Base-by-base conservation (phyloP, 2,888 invertebrate species). In the Yponomeuta evonymella region DNA sequence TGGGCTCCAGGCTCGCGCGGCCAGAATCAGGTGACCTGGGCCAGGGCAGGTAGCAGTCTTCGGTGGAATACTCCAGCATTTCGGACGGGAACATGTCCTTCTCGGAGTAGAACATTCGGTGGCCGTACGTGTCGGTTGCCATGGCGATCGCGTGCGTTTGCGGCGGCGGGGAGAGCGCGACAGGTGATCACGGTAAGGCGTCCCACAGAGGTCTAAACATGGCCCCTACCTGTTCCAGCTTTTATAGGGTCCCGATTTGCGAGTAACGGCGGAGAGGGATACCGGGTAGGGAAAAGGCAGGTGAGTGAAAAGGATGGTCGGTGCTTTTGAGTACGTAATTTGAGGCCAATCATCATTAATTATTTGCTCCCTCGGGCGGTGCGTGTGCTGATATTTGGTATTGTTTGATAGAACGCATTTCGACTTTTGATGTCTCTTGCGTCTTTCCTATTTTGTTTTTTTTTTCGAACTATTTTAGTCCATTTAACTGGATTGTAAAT, bases 291-390 rank as follows among this genome's bases (percentile, higher is more conserved):
- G 74, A 48, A 77, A 77, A 72, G 71, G 72, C 73, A 71, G 73
- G 78, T 58, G 84, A 75, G 79, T 69, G 83, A 88, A 75, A 71
- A 84, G 77, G 90, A 90, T 74, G 75, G 79, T 36, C 70, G 73
- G 72, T 75, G 79, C 81, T 78, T 81, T 79, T 80, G 85, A 84
- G 89, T 86, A 89, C 88, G 89, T 90, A 90, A 91, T 91, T 91
- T 89, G 82, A 86, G 90, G 87, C 85, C 91, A 92, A 92, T 92
- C 92, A 92, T 90, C 90, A 91, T 91, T 92, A 90, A 90, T 90
- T 91, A 90, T 87, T 87, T 83, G 80, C 81, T 87, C 86, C 72
- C 72, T 72, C 70, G 70, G 43, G 70, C 69, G n/a, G 15, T 69
- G 70, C 51, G 69, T 69, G 70, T 65, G 69, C 66, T 70, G 63